phyloP scores from a whole-genome alignment of 1,140 invertebrate species.

The Zelostemma sp. region DNA sequence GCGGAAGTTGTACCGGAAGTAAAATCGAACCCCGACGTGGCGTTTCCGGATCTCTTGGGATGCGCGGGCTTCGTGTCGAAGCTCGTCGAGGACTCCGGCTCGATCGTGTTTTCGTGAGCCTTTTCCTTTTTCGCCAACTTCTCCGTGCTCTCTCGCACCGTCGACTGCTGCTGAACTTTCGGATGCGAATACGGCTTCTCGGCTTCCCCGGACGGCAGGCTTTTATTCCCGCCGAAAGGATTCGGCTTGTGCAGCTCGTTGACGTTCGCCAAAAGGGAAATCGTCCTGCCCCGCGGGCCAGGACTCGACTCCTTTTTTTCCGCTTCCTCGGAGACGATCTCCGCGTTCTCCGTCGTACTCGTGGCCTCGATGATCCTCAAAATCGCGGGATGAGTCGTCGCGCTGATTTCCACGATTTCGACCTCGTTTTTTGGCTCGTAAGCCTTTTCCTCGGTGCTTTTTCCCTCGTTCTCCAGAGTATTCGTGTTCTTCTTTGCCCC shows the following conservation, averaged over 20 bases:
- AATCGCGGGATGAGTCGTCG: conserved; percentile 34
- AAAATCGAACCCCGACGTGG: conserved; percentile 13
- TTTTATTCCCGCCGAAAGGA: conserved; percentile 3
- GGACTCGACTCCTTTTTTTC: conserved; percentile 23
- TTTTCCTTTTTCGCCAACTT: conserved; percentile 44
- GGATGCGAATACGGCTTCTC: conserved; percentile 47
- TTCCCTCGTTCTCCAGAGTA: conserved; percentile 27
- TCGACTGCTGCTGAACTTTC: conserved; percentile 22
- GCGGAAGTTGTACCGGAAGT: conserved; percentile 3
- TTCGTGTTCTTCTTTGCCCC: conserved; percentile 31
- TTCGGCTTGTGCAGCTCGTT: conserved; percentile 17
- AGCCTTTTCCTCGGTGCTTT: conserved; percentile 8
- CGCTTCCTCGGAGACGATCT: background rate
- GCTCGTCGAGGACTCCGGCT: conserved; percentile 52
- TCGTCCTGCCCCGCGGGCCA: conserved; percentile 52
- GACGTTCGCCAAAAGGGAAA: conserved; percentile 40
- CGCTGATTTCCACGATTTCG: conserved; percentile 50
- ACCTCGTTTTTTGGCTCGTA: conserved; percentile 55
- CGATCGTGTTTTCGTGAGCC: conserved; percentile 59
- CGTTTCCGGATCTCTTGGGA: conserved; percentile 44
- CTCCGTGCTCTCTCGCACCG: conserved; percentile 1
- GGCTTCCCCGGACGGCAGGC: conserved; percentile 13
- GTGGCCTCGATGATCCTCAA: conserved; percentile 35
- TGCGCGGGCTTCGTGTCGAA: conserved; percentile 50
- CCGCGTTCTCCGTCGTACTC: conserved; percentile 7